Conservation (phyloP, 2,113 vertebrate species). For the Ptilorrhoa leucosticta region DNA sequence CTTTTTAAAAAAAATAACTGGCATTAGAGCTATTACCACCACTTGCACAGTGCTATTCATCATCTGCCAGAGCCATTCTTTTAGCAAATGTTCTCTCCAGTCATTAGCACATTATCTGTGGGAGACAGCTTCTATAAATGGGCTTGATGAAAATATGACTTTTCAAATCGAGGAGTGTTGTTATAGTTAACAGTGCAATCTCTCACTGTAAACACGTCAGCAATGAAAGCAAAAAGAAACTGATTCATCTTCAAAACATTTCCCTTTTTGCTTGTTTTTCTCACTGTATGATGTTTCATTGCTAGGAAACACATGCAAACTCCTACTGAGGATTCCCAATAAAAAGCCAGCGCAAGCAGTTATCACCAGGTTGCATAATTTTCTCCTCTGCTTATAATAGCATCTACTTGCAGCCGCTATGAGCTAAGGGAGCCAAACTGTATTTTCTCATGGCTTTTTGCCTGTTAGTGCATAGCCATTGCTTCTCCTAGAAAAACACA, state of each 20-base stretch:
- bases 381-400: constrained; percentile 4
- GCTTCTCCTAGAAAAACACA: neutral
- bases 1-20: neutral
- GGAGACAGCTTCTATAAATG: constrained; percentile 22
- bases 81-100: constrained; percentile 20
- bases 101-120: constrained; percentile 20
- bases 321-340: constrained; percentile 31
- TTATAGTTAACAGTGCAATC: neutral
- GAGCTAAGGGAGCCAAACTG: neutral
- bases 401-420: neutral
- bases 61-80: neutral
- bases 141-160: constrained; percentile 21
- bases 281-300: constrained; percentile 1
- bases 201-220: neutral
- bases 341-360: constrained; percentile 3
- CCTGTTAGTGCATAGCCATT: neutral
- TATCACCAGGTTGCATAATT: constrained; percentile 32
- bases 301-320: constrained; percentile 29
- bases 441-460: neutral
- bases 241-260: constrained; percentile 31
- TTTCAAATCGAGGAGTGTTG: neutral
- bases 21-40: neutral
- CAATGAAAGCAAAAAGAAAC: neutral
- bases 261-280: constrained; percentile 33
- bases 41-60: constrained; percentile 23